Percentiles rank a stretch among this genome's conserved stretches.
phyloP scores from a whole-genome alignment of 2,888 invertebrate species.

The Coecobrya sp. region DNA sequence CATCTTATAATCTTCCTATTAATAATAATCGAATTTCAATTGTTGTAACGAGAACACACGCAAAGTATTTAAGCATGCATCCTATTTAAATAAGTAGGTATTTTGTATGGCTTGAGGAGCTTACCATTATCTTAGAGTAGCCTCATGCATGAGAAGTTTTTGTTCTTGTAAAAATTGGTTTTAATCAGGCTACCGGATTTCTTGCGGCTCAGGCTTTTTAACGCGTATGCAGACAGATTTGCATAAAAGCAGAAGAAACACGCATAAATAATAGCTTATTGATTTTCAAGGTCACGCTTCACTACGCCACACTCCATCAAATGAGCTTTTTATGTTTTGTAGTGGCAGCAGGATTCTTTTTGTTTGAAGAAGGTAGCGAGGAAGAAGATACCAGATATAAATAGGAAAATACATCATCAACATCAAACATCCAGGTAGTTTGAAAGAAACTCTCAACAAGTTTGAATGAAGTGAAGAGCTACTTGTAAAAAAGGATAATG shows the following conservation, averaged over 20 bases:
- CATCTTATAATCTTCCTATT: too few relatives aligned
- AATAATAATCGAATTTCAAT: too few relatives aligned
- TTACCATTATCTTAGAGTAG: neutral
- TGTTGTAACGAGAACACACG: too few relatives aligned
- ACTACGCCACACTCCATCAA: neutral
- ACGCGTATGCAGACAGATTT: neutral
- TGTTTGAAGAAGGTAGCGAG: too few relatives aligned
- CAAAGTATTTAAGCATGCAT: too few relatives aligned
- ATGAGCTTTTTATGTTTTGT: too few relatives aligned
- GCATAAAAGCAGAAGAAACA: neutral
- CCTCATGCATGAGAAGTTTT: neutral
- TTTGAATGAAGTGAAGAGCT: neutral
- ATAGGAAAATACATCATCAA: neutral
- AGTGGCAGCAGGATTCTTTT: too few relatives aligned
- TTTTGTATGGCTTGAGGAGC: neutral
- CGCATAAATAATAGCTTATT: neutral
- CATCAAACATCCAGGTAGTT: neutral
- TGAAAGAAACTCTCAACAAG: neutral
- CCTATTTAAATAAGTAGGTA: neutral
- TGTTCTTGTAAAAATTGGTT: constrained; percentile 54
- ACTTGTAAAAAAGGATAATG: neutral
- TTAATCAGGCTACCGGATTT: constrained; percentile 66
- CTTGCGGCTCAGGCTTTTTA: neutral
- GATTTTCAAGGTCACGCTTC: constrained; percentile 67
- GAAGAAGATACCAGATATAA: too few relatives aligned